Base-by-base conservation (phyloP, 2,888 invertebrate species). In the Cerastoderma edule region DNA sequence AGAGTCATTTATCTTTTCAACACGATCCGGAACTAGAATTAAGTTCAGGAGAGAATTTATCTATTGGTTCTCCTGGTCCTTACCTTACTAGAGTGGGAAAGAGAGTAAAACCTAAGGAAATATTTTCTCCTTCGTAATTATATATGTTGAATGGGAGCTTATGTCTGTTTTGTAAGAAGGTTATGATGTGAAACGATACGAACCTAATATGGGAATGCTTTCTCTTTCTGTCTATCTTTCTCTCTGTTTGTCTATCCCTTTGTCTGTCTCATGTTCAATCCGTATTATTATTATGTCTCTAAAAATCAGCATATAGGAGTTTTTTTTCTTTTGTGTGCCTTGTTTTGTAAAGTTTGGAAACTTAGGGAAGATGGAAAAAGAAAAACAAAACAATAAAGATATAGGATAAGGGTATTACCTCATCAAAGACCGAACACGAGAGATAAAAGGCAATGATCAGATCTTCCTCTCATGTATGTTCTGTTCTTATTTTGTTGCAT, bases 41-140 rank as follows among this genome's bases (percentile, higher is more conserved):
- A 39, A 39, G 39, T 39, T 39, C 39, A 39, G 39, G 39, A 39
- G 39, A 39, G 39, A 39, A 39, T 39, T 39, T 39, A 39, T 39
- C 39, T 39, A 39, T 39, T 39, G 39, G 39, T 39, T 39, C 39
- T 39, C 39, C 39, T 39, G 16, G 39, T 39, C 39, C 39, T 39
- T n/a, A n/a, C n/a, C n/a, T n/a, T n/a, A n/a, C n/a, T n/a, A n/a
- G n/a, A n/a, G n/a, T n/a, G n/a, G n/a, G n/a, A n/a, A n/a, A n/a
- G n/a, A n/a, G n/a, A n/a, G n/a, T n/a, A n/a, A n/a, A n/a, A n/a
- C n/a, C n/a, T n/a, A n/a, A n/a, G n/a, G n/a, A n/a, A n/a, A n/a
- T n/a, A n/a, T n/a, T n/a, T n/a, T 39, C 39, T 39, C 39, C 39
- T 39, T 39, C 39, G 39, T 39, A 39, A 39, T 39, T 39, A 39